A percentile compares a stretch with the other conserved stretches of the same genome.
Evolutionary conservation across 2,888 invertebrate genomes (phyloP).

Genomic region (Heliconius cydno): DNA sequence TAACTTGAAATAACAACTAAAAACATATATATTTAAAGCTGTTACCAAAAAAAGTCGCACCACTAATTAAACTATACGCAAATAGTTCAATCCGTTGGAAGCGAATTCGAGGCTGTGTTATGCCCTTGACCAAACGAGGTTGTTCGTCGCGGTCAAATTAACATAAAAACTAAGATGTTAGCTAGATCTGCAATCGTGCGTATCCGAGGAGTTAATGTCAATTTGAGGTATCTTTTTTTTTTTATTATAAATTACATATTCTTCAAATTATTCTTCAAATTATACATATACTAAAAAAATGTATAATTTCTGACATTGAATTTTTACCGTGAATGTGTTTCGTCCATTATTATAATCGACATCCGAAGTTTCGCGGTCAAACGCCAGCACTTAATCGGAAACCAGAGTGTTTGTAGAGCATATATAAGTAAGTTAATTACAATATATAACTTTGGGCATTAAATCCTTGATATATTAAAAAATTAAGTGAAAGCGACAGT

Average conservation of each 20-base stretch:
- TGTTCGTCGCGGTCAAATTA: slow-evolving; percentile 65
- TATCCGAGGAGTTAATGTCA: slow-evolving; percentile 45
- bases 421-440: not conserved
- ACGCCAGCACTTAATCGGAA: slow-evolving; percentile 15
- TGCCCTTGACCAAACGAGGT: slow-evolving; percentile 72
- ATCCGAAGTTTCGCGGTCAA: slow-evolving; percentile 31
- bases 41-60: not conserved
- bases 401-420: not conserved
- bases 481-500: slow-evolving; percentile 8
- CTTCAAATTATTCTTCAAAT: slow-evolving; percentile 28
- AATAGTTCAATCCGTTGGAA: slow-evolving; percentile 58
- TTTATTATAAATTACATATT: slow-evolving; percentile 26
- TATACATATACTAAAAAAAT: slow-evolving; percentile 2
- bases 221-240: slow-evolving; percentile 37
- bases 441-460: not conserved
- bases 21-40: not conserved
- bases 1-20: slow-evolving; percentile 42
- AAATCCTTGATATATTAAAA: not conserved
- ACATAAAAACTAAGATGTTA: slow-evolving; percentile 54
- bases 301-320: slow-evolving; percentile 35
- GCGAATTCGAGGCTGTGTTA: slow-evolving; percentile 62
- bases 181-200: slow-evolving; percentile 52
- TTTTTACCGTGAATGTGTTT: slow-evolving; percentile 33
- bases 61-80: slow-evolving; percentile 56
- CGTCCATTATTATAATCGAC: slow-evolving; percentile 8